A percentile compares a stretch with the other conserved stretches of the same genome.
Conservation (phyloP, 2,888 invertebrate species). For the Tyria jacobaeae region DNA sequence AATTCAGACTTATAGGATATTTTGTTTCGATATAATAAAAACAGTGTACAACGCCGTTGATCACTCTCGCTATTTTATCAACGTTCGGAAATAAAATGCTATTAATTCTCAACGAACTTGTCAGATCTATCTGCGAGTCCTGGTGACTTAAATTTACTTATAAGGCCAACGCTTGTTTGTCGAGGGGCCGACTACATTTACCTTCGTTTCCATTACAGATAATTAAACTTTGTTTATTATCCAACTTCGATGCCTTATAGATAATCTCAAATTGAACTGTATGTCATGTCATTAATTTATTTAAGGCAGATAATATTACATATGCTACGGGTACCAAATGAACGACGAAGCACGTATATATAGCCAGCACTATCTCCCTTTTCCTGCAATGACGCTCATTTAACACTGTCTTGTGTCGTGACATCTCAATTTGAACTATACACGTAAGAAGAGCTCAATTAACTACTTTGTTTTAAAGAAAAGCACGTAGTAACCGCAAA, state of each 20-base stretch:
- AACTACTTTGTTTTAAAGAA: constrained; percentile 34
- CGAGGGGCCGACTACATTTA: constrained; percentile 37
- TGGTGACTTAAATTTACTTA: constrained; percentile 39
- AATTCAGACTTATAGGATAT: constrained; percentile 78
- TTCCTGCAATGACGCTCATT: not conserved
- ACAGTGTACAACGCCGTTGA: constrained; percentile 47
- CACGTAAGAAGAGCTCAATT: constrained; percentile 33
- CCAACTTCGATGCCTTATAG: constrained; percentile 42
- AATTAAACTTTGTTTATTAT: constrained; percentile 51
- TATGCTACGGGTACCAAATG: constrained; percentile 34
- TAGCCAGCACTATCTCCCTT: not conserved
- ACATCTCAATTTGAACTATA: constrained; percentile 47
- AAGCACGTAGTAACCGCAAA: constrained; percentile 35
- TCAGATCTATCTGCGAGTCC: constrained; percentile 24
- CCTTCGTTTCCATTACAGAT: constrained; percentile 43
- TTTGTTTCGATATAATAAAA: constrained; percentile 76
- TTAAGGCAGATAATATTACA: constrained; percentile 37
- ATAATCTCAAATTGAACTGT: constrained; percentile 51
- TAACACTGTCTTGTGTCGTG: constrained; percentile 17
- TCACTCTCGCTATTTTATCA: constrained; percentile 30
- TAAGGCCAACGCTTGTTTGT: constrained; percentile 41
- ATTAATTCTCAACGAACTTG: constrained; percentile 27
- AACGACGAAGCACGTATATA: not conserved
- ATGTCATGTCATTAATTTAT: constrained; percentile 45
- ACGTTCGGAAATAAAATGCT: constrained; percentile 35